These are phyloP conservation scores for Eulithis prunata DNA, from an alignment of 2,888 invertebrate genomes.

Conservation along the genomic window DNA sequence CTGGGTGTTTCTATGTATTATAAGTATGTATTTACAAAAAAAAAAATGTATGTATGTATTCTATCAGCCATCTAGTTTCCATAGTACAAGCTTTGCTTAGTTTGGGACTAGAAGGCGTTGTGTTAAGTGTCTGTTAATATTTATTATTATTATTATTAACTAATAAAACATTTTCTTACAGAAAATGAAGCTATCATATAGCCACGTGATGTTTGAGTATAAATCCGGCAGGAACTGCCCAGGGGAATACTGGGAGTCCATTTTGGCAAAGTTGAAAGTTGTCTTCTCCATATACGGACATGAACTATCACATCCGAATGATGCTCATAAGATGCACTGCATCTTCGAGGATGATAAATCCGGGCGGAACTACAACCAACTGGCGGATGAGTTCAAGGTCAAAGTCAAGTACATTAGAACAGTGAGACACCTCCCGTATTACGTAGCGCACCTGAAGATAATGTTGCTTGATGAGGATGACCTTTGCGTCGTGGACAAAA, in stretches of 20 bases:
- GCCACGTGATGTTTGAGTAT: constrained; percentile 18
- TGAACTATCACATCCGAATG: not conserved
- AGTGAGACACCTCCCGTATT: not conserved
- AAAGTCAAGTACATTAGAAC: not conserved
- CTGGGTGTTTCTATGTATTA: no score
- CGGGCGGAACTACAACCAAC: not conserved
- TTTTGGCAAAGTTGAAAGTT: constrained; percentile 2
- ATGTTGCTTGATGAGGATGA: constrained; percentile 6
- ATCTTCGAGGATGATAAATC: constrained; percentile 23
- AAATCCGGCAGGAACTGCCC: constrained; percentile 4
- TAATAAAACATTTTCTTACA: constrained; percentile 5
- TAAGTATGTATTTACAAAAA: no score
- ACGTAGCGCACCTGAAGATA: constrained; percentile 6
- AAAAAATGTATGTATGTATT: no score
- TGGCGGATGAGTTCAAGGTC: not conserved
- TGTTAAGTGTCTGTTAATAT: no score
- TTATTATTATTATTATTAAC: no score
- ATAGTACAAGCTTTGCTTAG: no score
- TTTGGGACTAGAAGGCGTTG: no score
- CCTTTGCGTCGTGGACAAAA: constrained; percentile 18
- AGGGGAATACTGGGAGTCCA: constrained; percentile 16
- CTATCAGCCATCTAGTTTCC: no score
- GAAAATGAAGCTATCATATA: constrained; percentile 20
- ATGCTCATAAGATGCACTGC: constrained; percentile 18
- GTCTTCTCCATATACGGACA: constrained; percentile 21